Percentiles rank a stretch among this genome's conserved stretches.
Conservation (phyloP, 2,888 invertebrate species). For the Aelia acuminata region DNA sequence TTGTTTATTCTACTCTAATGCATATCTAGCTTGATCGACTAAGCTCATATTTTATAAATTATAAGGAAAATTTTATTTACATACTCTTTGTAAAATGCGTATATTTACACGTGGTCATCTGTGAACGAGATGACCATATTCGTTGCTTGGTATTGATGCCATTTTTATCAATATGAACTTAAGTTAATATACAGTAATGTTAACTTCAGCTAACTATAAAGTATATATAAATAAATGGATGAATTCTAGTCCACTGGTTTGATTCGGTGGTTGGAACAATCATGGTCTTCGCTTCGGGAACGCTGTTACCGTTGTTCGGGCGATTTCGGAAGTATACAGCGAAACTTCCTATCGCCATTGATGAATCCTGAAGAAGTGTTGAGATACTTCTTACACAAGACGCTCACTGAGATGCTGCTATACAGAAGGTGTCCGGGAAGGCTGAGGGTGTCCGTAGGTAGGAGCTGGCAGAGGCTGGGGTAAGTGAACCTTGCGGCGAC, state of each 20-base stretch:
- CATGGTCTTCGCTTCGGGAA: not conserved
- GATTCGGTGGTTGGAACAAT: not conserved
- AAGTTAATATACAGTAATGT: too few species aligned
- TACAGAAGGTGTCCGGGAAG: constrained; percentile 63
- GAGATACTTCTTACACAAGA: too few species aligned
- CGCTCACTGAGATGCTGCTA: not conserved
- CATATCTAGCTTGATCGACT: not conserved
- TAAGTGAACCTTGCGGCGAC: constrained; percentile 78
- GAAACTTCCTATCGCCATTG: not conserved
- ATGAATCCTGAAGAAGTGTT: not conserved
- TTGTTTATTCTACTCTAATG: not conserved
- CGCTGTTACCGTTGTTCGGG: not conserved
- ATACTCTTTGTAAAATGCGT: not conserved
- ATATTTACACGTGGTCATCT: not conserved
- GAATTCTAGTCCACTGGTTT: not conserved
- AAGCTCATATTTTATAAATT: not conserved
- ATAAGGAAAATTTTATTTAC: not conserved
- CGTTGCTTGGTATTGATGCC: not conserved
- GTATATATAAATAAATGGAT: too few species aligned
- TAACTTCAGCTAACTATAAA: too few species aligned
- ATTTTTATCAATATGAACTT: too few species aligned
- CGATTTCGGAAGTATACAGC: not conserved
- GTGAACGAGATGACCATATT: not conserved
- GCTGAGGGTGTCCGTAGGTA: constrained; percentile 63
- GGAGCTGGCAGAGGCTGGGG: constrained; percentile 62